Evolutionary conservation across 2,797 vertebrate species (phyloP), one percentile per base, ranked within the genome.

Genomic region (Falco naumanni): DNA sequence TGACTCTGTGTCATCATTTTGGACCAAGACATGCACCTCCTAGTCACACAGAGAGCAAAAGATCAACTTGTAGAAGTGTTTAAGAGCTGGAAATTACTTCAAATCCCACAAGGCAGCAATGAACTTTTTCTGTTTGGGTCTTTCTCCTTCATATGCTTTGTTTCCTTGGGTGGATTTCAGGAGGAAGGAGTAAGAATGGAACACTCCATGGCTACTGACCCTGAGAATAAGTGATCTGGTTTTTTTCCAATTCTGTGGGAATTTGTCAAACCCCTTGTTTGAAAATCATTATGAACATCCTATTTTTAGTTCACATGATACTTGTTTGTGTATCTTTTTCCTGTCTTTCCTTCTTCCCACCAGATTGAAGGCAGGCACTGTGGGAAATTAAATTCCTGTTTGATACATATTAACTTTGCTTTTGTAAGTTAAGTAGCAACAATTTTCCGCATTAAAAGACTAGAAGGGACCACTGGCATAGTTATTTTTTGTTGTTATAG

Each of bases 381-480:
- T 95, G 96, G 84, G 87, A 95, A 96, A 88, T 75, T 78, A 78
- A 61, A n/a, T n/a, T 84, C 14, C 39, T 78, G 7, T 77, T 87
- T 78, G 57, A 71, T 74, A 70, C 6, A 41, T 76, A 83, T 18
- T 93, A 48, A 28, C 83, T 95, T 92, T 83, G 10, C 1, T 65
- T 91, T 86, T 90, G 20, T 37, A 57, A 76, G 53, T 80, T 51
- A 77, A 84, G 24, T 24, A 83, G 41, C 50, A 72, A 80, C 14
- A 83, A 59, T 63, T 16, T 80, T 89, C 31, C 19, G 21, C 13
- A 63, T 72, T 84, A 41, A 59, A 86, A 82, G 9, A 51, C 11
- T 63, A 50, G 21, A 74, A 60, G 61, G 33, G 86, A 37, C 25
- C 13, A 50, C 33, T 60, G 53, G 18, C 26, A 34, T 41, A 29